Base-by-base conservation (phyloP, 2,797 vertebrate species). In the Onychomys leucogaster region DNA sequence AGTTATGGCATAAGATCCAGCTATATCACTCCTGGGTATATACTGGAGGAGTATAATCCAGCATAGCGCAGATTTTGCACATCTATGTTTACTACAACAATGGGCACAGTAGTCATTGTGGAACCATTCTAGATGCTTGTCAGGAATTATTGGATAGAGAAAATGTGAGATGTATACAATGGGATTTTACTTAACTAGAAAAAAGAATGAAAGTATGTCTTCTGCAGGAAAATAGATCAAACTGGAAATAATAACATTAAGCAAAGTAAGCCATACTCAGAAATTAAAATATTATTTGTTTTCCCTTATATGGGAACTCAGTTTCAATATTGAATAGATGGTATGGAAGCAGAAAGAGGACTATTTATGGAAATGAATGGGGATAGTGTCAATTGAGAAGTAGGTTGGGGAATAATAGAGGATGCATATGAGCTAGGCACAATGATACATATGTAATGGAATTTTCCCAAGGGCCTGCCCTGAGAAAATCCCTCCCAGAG, bases 11-110 rank as follows among this genome's bases (percentile, higher is more conserved):
- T 55, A 11, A 29, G 46, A 19, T 55, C 2, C 23, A 55, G 49
- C 32, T 29, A 16, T 0, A 27, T 0, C 7, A 17, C 7, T 27
- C 1, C 8, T 41, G 32, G 7, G 23, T 16, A 5, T 27, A 27
- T 52, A 37, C 32, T 25, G 34, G 9, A n/a, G 49, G 25, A 57
- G 49, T 71, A 37, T 5, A 55, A 52, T 37, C 49, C 13, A 41
- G 34, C 8, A 10, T 4, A 87, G 2, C 13, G 11, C 14, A 41
- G 43, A 69, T 52, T 63, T 46, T 86, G 6, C 46, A 43, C 25
- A 83, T 83, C 5, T 17, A 16, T 25, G 3, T 37, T 29, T 55
- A 29, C 29, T 67, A 13, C 32, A 65, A 19, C 61, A 49, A 1
- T 73, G 0, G 9, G 37, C 14, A 55, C 23, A 55, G 49, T 25